A percentile compares a stretch with the other conserved stretches of the same genome.
phyloP scores from a whole-genome alignment of 2,888 invertebrate species.

The Synergus laeviventris region DNA sequence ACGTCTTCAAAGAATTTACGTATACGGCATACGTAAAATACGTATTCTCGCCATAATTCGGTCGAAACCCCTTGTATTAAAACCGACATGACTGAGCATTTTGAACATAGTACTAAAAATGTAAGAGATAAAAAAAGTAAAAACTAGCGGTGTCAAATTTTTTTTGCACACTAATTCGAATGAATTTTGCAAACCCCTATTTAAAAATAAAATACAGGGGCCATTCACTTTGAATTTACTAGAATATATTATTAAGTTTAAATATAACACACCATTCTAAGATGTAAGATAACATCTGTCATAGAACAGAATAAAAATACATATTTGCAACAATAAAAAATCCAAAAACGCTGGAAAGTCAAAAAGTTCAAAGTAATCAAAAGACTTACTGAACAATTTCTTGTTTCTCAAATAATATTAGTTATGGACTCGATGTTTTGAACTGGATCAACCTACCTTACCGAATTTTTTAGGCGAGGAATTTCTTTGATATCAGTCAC shows the following conservation, averaged over 20 bases:
- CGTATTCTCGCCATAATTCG: constrained; percentile 15
- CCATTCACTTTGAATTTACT: neutral
- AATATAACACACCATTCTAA: too few species aligned
- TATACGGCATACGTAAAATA: too few species aligned
- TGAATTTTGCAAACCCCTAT: too few species aligned
- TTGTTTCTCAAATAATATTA: neutral
- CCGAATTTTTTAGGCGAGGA: neutral
- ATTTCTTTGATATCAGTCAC: constrained; percentile 28
- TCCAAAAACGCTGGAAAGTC: neutral
- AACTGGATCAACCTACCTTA: neutral
- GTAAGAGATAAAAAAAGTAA: constrained; percentile 7
- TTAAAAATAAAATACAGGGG: too few species aligned
- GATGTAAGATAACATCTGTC: neutral
- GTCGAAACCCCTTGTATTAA: neutral
- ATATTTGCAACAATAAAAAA: neutral
- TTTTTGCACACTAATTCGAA: too few species aligned
- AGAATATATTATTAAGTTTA: too few species aligned
- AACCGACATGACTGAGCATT: constrained; percentile 24
- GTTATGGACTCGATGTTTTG: neutral
- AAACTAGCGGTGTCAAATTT: neutral
- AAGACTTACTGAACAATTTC: neutral
- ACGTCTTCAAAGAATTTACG: constrained; percentile 3
- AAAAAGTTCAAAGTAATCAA: neutral
- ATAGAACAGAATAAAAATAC: neutral
- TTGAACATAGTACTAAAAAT: neutral